phyloP scores from a whole-genome alignment of 2,797 vertebrate genomes.

The Malurus splendens region DNA sequence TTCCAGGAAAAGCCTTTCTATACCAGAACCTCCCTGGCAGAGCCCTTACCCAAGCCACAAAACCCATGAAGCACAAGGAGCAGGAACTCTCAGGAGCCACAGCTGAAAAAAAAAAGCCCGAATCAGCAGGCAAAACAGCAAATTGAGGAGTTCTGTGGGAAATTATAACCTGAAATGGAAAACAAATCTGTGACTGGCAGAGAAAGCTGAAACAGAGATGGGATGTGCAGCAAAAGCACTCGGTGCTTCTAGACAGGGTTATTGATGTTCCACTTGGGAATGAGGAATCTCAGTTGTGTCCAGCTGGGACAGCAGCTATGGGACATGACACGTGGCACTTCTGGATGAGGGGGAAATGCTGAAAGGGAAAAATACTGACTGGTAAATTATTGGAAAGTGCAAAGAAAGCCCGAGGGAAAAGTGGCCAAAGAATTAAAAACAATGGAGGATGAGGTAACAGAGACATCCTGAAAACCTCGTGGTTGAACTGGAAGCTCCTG shows the following conservation, averaged over 20 bases:
- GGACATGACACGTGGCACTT: not conserved
- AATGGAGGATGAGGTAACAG: not conserved
- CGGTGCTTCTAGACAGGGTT: not conserved
- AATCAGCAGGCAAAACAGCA: not conserved
- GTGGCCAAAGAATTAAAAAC: not conserved
- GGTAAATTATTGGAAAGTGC: not conserved
- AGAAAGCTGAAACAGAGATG: not conserved
- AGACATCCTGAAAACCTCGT: not conserved
- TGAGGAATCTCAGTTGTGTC: not conserved
- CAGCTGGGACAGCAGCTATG: not conserved
- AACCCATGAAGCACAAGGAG: rapidly evolving
- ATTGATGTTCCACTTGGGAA: not conserved
- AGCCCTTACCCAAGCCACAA: not conserved
- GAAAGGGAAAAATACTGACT: not conserved
- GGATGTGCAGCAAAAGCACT: not conserved
- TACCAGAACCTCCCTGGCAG: not conserved
- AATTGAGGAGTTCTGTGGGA: not conserved
- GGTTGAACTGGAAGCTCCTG: not conserved
- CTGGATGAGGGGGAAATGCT: not conserved
- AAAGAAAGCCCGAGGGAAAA: not conserved
- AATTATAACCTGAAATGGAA: not conserved
- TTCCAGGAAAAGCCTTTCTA: not conserved
- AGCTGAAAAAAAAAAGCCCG: not conserved
- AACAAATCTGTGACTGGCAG: not conserved
- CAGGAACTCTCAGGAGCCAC: not conserved